Base-by-base conservation (phyloP, 2,797 vertebrate genomes). In the Trematomus bernacchii region DNA sequence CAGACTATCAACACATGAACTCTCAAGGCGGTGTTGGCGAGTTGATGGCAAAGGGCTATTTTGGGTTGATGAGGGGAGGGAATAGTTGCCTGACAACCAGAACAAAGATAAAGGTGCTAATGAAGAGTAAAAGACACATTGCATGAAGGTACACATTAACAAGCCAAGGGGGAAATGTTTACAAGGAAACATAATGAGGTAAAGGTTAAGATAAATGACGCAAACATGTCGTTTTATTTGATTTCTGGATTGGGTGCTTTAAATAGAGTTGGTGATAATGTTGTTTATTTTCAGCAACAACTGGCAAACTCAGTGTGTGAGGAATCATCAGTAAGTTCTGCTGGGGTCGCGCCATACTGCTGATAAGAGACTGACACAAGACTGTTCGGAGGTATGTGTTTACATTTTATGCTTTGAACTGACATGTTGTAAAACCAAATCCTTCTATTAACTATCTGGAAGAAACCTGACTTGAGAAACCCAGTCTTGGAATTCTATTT, bases 21-120 rank as follows among this genome's bases (percentile, higher is more conserved):
- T 76, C 71, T 76, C 19, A 48, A 63, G 33, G 46, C 16, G 1
- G 14, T 52, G 57, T 57, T 57, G 63, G 64, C 5, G 0, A 79
- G 77, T 59, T 68, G 57, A 87, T 73, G 80, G 77, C 61, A 76
- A 79, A 74, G 57, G 68, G 18, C 69, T 84, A 82, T 87, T 89
- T 81, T 67, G 40, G 71, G 66, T 75, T 67, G 60, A 76, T 23
- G 57, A 66, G 55, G 68, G 57, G 50, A 71, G 71, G 65, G 74
- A 84, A 83, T 77, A 62, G 51, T 81, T 82, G 63, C 59, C 65
- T 79, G 73, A 78, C 86, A 87, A 81, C 55, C 69, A 63, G 60
- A 10, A 70, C 73, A 72, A 64, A 78, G 77, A 82, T 79, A 76
- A 83, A 74, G 18, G 43, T 75, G 54, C 30, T 61, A 67, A 79